Evolutionary conservation across 2,888 invertebrate species (phyloP), one percentile per base, ranked within the genome.

Genomic region (Psococerastis gibbosa): DNA sequence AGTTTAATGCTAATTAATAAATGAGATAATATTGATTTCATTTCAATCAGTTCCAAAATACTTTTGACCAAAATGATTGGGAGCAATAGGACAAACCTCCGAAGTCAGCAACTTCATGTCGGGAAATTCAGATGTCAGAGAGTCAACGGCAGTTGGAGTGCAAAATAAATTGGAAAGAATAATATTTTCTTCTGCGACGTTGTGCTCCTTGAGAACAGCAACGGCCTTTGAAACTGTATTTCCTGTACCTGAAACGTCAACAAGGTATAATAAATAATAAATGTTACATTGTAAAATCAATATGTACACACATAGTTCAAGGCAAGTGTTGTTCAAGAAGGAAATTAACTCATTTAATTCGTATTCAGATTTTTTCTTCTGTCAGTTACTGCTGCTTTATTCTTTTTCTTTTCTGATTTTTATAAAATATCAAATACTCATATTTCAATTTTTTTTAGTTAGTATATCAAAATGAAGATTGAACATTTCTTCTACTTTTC

Each of bases 151-250:
- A 43, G 76, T 71, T 2, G 95, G 95, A 0, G 97, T 97, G 56
- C 91, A 91, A 66, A 98, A 98, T 42, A 98, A 71, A 63, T 95
- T 97, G 42, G 97, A 85, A n/a, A 98, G 66, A 52, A 97, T 89
- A 47, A 98, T 91, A 54, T 91, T 84, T 48, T 84, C 84, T 63
- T 95, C 94, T 47, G 77, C 75, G 1, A 97, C 97, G 11, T 84
- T 82, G 57, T 95, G 92, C 54, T 95, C 92, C 49, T 85, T 84
- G 31, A 98, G 64, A 0, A 95, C 91, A 55, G 85, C 82, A 1
- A 97, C 85, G 0, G 97, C 94, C 71, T 88, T 75, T 44, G 76
- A 78, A 4, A 97, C 92, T 35, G 97, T 97, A 59, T 94, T 95
- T 2, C 98, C 97, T 0, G 94, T 92, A 49, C 73, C 74, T 74